These are phyloP conservation scores for Streptopelia turtur DNA, from an alignment of 2,797 vertebrate species.

Conservation along the genomic window DNA sequence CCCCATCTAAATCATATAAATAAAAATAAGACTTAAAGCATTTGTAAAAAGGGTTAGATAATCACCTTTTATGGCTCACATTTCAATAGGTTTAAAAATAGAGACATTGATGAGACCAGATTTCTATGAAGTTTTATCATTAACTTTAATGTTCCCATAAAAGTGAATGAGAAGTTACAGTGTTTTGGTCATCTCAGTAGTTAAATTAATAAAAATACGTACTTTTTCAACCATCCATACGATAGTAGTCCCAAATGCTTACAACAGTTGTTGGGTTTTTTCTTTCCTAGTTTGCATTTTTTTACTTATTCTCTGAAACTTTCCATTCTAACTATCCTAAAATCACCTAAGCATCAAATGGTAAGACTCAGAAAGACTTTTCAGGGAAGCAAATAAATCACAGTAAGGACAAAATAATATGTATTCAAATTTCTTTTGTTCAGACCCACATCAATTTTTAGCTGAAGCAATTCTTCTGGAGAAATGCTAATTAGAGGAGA, in stretches of 20 bases:
- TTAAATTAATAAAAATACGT: slow-evolving; percentile 20
- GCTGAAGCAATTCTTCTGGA: not conserved
- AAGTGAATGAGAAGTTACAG: slow-evolving; percentile 16
- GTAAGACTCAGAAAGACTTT: not conserved
- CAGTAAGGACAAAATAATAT: not conserved
- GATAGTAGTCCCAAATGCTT: not conserved
- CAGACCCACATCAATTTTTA: not conserved
- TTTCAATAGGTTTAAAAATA: slow-evolving; percentile 28
- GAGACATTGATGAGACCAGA: not conserved
- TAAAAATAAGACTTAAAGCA: not conserved
- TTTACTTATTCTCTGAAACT: not conserved
- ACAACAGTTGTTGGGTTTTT: not conserved
- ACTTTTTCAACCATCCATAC: not conserved
- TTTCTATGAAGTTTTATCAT: slow-evolving; percentile 26
- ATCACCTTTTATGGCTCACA: not conserved
- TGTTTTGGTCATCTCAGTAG: not conserved
- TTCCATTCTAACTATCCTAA: not conserved
- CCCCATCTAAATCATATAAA: not conserved
- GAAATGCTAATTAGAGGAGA: not conserved
- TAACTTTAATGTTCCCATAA: slow-evolving; percentile 8
- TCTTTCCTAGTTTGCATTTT: not conserved
- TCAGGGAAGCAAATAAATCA: not conserved
- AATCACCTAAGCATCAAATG: not conserved
- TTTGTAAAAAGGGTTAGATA: not conserved
- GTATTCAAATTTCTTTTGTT: not conserved